Evolutionary conservation across 23 tunicate species (phyloP), one percentile per base, ranked within the genome.

Genomic region (Styela clava): DNA sequence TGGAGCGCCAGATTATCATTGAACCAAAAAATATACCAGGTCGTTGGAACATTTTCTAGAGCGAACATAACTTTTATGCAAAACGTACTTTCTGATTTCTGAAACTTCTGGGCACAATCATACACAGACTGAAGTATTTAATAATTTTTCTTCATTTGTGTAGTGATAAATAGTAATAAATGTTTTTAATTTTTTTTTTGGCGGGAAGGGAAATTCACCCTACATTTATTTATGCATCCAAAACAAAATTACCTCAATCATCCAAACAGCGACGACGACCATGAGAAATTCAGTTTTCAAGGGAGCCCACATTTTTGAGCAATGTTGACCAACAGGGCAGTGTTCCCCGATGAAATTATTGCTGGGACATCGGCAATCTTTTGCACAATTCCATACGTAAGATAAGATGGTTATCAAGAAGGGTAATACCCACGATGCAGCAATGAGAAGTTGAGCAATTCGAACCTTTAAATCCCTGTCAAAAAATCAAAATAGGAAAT

Each of bases 271-370:
- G 24, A 74, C 64, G 23, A 30, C 23, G 16, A 74, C 18, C 19
- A 74, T 20, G 20, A 74, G 61, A 31, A 24, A 74, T 20, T 33
- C 79, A 20, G 22, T 74, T 33, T 31, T 74, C 64, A 74, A 31
- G 16, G 79, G 79, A 19, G 79, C 79, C 79, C 79, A 74, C 79
- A 74, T 74, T 19, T 33, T 31, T 16, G 79, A 74, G 23, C 79
- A 74, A 16, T 62, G 20, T 16, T 29, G 1, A 22, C 33, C 79
- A 20, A 29, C 22, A 23, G 79, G 79, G 79, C 79, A 74, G 23
- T 74, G 64, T 21, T 74, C 79, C 20, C 64, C 63, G 20, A 0
- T 62, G 63, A 30, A 74, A 23, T 74, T 74, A 23, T 74, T 74
- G 0, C 62, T 29, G 20, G 79, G 79, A 74, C 79, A 74, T 23